Conservation (phyloP, 2,888 invertebrate genomes). For the Conomelus anceps region DNA sequence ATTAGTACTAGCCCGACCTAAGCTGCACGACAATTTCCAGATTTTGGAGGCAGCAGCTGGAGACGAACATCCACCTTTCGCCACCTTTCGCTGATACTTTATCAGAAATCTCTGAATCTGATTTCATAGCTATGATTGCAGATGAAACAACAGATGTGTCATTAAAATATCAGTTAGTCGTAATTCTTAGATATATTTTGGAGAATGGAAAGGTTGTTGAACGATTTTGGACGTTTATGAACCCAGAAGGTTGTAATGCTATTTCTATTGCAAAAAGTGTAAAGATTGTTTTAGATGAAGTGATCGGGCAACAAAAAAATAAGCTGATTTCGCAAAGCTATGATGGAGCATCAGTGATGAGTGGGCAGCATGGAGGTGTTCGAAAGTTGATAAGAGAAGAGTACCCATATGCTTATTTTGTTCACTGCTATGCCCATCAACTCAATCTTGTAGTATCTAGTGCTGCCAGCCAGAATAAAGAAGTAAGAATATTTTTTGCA, state of each 20-base stretch:
- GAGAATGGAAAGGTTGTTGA: conserved; percentile 30
- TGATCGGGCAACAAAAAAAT: conserved; percentile 6
- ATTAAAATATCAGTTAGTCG: conserved; percentile 26
- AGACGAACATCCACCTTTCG: too few species aligned
- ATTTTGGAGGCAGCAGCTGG: too few species aligned
- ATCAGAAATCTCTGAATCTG: too few species aligned
- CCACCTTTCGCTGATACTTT: too few species aligned
- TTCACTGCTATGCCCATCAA: conserved; percentile 32
- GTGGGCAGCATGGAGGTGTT: conserved; percentile 17
- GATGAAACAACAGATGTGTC: conserved; percentile 32
- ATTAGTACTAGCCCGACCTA: too few species aligned
- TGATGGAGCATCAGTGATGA: conserved; percentile 31
- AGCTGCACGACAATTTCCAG: too few species aligned
- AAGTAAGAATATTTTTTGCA: conserved; percentile 31
- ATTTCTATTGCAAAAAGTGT: conserved; percentile 25
- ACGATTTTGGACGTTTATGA: conserved; percentile 28
- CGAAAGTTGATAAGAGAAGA: conserved; percentile 9
- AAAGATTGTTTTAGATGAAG: conserved; percentile 22
- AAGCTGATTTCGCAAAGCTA: conserved; percentile 35
- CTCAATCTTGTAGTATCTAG: conserved; percentile 28
- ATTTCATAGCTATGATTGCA: neutral
- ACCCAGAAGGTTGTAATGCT: conserved; percentile 20
- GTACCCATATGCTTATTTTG: neutral
- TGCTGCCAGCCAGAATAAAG: conserved; percentile 21
- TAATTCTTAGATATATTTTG: conserved; percentile 31